Base-by-base conservation (phyloP, 2,797 vertebrate species). In the Sebastes vulpes region DNA sequence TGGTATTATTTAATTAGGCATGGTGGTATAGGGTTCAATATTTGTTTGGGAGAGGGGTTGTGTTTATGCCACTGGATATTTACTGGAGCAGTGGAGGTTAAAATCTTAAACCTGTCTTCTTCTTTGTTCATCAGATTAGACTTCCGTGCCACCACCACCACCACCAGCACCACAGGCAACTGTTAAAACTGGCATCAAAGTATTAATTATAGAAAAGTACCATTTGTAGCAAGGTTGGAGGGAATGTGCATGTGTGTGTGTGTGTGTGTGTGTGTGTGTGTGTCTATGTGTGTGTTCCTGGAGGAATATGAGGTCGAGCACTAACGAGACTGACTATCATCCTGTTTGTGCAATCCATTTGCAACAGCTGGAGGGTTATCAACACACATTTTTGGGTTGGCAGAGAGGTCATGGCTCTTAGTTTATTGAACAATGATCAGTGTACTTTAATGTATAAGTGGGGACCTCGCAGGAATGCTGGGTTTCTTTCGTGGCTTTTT, bases 41-140 rank as follows among this genome's bases (percentile, higher is more conserved):
- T 84, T 81, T 90, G 77, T 91, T 87, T 86, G 79, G 64, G 64
- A 65, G 74, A 63, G 52, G 58, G 79, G 77, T 69, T 88, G 82
- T 94, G 93, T 95, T 95, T 91, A 93, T 88, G 94, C 94, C 85
- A 90, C 74, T 72, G 91, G 93, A 86, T 94, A 77, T 95, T 95
- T 94, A 94, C 89, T 69, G 76, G 84, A 91, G 92, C 81, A 87
- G 82, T 48, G 77, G 85, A 90, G 92, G 92, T 94, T 89, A 91
- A 92, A 87, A 86, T 91, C 82, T 83, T 79, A 88, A 93, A 28
- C 74, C 80, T 83, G 83, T 92, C 76, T 77, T 86, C 79, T 74
- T 83, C 80, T 91, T 91, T 91, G 81, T 91, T 92, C 81, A 83
- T 93, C 88, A 92, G 91, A 95, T 95, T 93, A 91, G 68, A 88